Evolutionary conservation across 2,113 vertebrate species (phyloP), one percentile per base, ranked within the genome.

Genomic region (Hippocampus abdominalis): DNA sequence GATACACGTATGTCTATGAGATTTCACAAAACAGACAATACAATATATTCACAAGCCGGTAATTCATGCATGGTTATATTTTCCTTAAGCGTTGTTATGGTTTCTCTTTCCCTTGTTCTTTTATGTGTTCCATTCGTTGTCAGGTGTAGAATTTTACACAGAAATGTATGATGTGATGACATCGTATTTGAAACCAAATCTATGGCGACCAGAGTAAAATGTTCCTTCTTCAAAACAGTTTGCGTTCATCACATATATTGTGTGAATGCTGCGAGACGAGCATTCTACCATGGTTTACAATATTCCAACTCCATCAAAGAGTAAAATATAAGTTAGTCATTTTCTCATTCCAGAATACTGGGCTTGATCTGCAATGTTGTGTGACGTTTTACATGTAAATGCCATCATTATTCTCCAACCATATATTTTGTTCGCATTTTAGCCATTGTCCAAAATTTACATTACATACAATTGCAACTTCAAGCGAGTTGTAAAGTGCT

Each of bases 401-500:
- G 54, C 9, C 10, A 15, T 29, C 5, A 13, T 56, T 56, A 10
- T 57, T 57, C 12, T 57, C 4, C 10, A 21, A 39, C 29, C 0
- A 29, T 60, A 8, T 49, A 18, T 16, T n/a, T 62, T 40, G 60
- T 11, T 36, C 9, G 29, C 18, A 21, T 39, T 61, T 62, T 21
- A 40, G 16, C 51, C 29, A 39, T 39, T 42, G 21, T 23, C 39
- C 29, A 63, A 20, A 21, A 39, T 21, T 62, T 25, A n/a, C 20
- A 32, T 60, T 16, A 29, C 8, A 12, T 40, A 15, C 39, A 39
- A 61, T 61, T 36, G 32, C 59, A 44, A 44, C 61, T 64, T 40
- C 42, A 8, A 84, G 82, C 88, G 79, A 80, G 82, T 88, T 88
- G 90, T 93, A 94, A 93, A 94, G 93, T 93, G 92, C 92, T 92